Base-by-base conservation (phyloP, 2,113 vertebrate genomes). In the Neoarius graeffei region DNA sequence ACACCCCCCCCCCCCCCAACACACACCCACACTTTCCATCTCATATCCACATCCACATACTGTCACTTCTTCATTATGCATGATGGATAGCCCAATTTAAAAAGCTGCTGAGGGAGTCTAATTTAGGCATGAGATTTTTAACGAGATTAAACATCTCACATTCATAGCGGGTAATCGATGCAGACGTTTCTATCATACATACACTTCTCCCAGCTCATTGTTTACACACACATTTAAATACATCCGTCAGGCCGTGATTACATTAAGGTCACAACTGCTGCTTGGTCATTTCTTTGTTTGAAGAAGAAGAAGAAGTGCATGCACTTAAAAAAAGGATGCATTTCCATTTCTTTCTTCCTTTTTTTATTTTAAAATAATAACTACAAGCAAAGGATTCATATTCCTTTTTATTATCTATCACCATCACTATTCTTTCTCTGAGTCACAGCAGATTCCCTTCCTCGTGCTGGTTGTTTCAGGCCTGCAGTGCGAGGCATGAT, bases 51-150 rank as follows among this genome's bases (percentile, higher is more conserved):
- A 91, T 87, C 69, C 83, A 85, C 88, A 42, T 86, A 87, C 79
- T 90, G 89, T 91, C 91, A 87, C 88, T 87, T 82, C 87, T 87
- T 97, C 96, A 97, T 97, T 96, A 96, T 96, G 96, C 96, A 97
- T 96, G 96, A 97, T 97, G 96, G 96, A 97, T 97, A 95, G 95
- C 91, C 94, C 95, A 96, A 97, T 97, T 97, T 97, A 97, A 96
- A 97, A 95, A 91, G 90, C 92, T 94, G 93, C 96, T 94, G 92
- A 96, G 96, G 96, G 96, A 97, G 97, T 97, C 95, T 96, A 97
- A 97, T 97, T 97, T 96, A 94, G 95, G 95, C 94, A 96, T 94
- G 95, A 96, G 96, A 96, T 97, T 97, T 96, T 90, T 91, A 92
- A 91, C 87, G 90, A 91, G 88, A 91, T 88, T 90, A 91, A 89